phyloP scores from a whole-genome alignment of 2,113 vertebrate genomes.

The Hippopotamus amphibius region DNA sequence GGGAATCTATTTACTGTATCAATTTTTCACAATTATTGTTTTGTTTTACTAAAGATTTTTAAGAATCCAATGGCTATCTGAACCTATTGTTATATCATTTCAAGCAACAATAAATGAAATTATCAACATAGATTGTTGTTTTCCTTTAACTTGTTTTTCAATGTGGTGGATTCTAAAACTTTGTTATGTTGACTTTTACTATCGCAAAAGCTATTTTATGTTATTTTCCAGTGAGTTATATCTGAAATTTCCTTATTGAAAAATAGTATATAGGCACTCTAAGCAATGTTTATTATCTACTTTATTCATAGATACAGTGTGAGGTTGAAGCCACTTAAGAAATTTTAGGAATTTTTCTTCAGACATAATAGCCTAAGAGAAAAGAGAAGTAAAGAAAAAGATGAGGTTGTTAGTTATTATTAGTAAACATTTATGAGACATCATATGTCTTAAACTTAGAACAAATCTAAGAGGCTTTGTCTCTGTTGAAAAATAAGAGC shows the following conservation, averaged over 20 bases:
- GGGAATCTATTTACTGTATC: background rate
- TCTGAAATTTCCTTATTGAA: slow-evolving; percentile 44
- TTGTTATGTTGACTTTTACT: slow-evolving; percentile 5
- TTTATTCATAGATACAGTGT: slow-evolving; percentile 37
- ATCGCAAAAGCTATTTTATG: slow-evolving; percentile 4
- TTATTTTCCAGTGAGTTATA: slow-evolving; percentile 46
- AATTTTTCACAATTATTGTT: slow-evolving; percentile 32
- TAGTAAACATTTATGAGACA: slow-evolving; percentile 38
- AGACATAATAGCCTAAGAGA: background rate
- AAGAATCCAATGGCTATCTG: slow-evolving; percentile 29
- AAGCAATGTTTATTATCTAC: slow-evolving; percentile 47
- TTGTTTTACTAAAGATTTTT: slow-evolving; percentile 45
- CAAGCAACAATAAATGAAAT: slow-evolving; percentile 67
- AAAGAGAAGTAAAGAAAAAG: slow-evolving; percentile 18
- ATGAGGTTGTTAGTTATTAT: background rate
- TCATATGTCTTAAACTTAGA: slow-evolving; percentile 19
- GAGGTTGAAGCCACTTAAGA: slow-evolving; percentile 40
- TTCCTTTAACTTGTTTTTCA: slow-evolving; percentile 50
- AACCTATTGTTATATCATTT: slow-evolving; percentile 40
- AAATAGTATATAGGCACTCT: background rate
- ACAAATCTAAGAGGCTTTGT: slow-evolving; percentile 37
- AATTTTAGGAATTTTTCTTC: slow-evolving; percentile 57
- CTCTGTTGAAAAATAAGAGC: slow-evolving; percentile 48
- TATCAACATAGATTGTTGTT: background rate
- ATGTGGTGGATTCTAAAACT: slow-evolving; percentile 13